Evolutionary conservation across 2,797 vertebrate genomes (phyloP).

Genomic region (Diglossa cyanea): DNA sequence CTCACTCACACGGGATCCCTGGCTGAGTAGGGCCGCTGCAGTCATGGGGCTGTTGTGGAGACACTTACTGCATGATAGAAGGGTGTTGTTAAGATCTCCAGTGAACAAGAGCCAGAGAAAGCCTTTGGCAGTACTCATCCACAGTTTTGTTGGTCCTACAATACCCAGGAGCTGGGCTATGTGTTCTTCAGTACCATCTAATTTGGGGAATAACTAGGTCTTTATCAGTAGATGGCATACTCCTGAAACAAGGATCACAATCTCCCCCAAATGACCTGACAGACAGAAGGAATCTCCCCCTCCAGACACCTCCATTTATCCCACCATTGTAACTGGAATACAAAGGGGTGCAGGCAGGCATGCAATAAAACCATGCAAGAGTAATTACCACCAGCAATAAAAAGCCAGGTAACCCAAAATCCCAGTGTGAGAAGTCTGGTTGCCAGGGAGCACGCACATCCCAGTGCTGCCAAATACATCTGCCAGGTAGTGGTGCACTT

Average conservation of each 20-base stretch:
- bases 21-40: neutral
- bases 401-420: neutral
- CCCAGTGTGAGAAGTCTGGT: neutral
- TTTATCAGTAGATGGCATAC: neutral
- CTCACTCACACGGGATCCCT: neutral
- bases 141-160: neutral
- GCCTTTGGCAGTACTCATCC: neutral
- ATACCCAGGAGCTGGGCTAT: neutral
- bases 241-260: neutral
- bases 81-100: neutral
- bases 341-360: neutral
- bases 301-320: neutral
- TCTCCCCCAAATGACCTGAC: neutral
- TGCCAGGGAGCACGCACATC: neutral
- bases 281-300: neutral
- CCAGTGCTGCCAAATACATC: neutral
- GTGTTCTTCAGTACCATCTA: neutral
- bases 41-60: neutral
- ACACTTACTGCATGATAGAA: neutral
- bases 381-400: neutral
- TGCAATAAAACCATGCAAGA: neutral
- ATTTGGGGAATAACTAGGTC: neutral
- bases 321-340: neutral
- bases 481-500: neutral
- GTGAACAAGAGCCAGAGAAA: neutral